Percentiles rank a stretch among this genome's conserved stretches.
These are phyloP conservation scores for Sebastes oblongus DNA, from an alignment of 2,797 vertebrate genomes.

Conservation along the genomic window DNA sequence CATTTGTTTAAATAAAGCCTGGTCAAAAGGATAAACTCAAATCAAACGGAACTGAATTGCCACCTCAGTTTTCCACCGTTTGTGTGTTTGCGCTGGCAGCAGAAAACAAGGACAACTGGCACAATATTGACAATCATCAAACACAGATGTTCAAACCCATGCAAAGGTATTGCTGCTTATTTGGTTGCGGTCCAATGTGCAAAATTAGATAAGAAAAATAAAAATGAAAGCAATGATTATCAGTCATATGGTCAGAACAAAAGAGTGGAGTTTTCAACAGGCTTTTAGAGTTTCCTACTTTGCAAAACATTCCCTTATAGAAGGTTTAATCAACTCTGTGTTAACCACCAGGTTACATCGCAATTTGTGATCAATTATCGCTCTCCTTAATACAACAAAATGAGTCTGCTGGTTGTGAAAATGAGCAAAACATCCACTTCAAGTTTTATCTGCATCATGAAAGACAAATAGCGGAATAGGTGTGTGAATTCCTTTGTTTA, in stretches of 20 bases:
- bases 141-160: constrained; percentile 84
- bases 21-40: constrained; percentile 75
- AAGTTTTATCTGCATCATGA: constrained; percentile 13
- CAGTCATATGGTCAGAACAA: constrained; percentile 16
- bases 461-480: not conserved
- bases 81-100: constrained; percentile 67
- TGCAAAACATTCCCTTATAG: not conserved
- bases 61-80: constrained; percentile 48
- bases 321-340: not conserved
- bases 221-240: constrained; percentile 30
- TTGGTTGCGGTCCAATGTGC: constrained; percentile 63
- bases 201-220: constrained; percentile 54
- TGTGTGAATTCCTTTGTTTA: constrained; percentile 48
- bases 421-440: not conserved
- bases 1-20: constrained; percentile 70
- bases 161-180: constrained; percentile 68
- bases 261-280: not conserved
- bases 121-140: constrained; percentile 72
- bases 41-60: constrained; percentile 59
- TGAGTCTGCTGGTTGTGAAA: not conserved
- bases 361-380: constrained; percentile 1
- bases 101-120: constrained; percentile 74
- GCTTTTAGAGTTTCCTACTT: not conserved
- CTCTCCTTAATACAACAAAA: not conserved
- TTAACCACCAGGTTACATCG: not conserved